These are phyloP conservation scores for Antigone vipio DNA, from an alignment of 2,113 vertebrate species.

Conservation along the genomic window DNA sequence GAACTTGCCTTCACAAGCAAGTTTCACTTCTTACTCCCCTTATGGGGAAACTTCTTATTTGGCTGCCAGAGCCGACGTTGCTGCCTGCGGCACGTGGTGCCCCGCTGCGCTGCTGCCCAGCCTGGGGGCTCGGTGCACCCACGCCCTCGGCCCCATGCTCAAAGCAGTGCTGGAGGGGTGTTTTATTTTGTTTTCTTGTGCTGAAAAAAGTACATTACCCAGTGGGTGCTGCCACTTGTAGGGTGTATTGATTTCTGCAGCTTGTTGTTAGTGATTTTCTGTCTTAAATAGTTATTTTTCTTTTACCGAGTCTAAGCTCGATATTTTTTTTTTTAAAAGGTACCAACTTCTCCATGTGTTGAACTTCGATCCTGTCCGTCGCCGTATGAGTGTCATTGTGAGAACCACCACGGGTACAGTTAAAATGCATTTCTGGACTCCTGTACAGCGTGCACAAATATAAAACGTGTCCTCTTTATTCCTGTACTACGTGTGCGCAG, in stretches of 20 bases:
- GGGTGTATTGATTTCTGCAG: constrained; percentile 2
- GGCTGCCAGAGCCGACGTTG: fast-evolving
- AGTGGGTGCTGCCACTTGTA: not conserved
- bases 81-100: not conserved
- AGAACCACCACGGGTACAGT: constrained; percentile 78
- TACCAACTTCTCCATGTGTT: constrained; percentile 92
- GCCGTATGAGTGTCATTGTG: constrained; percentile 98
- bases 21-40: constrained; percentile 18
- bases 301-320: not conserved
- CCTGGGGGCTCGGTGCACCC: not conserved
- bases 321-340: constrained; percentile 59
- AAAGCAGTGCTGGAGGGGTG: not conserved
- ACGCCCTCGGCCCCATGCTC: not conserved
- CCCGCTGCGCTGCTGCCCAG: not conserved
- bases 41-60: not conserved
- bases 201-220: not conserved
- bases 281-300: not conserved
- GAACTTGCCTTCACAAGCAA: not conserved
- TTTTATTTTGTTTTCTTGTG: not conserved
- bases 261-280: not conserved
- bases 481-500: not conserved
- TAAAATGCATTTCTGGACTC: not conserved
- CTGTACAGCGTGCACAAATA: not conserved
- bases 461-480: not conserved
- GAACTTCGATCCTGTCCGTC: constrained; percentile 91